Percentiles rank a stretch among this genome's conserved stretches.
Conservation (phyloP, 2,113 vertebrate genomes). For the Scopus umbretta region DNA sequence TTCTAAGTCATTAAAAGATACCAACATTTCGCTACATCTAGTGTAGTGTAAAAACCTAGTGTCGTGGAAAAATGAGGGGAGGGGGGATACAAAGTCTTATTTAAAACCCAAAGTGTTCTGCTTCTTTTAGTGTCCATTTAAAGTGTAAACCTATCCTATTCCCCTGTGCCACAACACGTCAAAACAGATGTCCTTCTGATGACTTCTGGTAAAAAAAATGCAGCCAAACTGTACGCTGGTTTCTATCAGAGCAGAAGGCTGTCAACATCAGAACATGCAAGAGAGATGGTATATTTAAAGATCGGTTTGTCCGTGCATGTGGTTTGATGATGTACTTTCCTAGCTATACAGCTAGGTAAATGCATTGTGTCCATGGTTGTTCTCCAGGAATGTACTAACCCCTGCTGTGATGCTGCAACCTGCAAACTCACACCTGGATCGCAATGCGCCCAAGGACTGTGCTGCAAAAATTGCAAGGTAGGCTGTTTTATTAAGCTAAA, state of each 20-base stretch:
- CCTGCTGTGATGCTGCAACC: constrained; percentile 82
- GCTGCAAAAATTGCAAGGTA: constrained; percentile 86
- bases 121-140: not conserved
- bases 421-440: constrained; percentile 81
- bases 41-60: too few species aligned
- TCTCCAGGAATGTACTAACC: constrained; percentile 76
- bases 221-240: not conserved
- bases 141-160: not conserved
- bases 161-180: not conserved
- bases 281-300: not conserved
- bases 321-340: not conserved
- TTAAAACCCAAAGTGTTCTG: not conserved
- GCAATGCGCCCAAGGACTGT: constrained; percentile 76
- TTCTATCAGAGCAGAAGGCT: not conserved
- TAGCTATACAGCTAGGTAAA: not conserved
- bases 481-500: not conserved
- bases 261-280: not conserved
- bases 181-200: not conserved
- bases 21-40: not conserved
- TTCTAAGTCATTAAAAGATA: not conserved
- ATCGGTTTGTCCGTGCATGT: rapidly evolving
- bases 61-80: not conserved
- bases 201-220: not conserved
- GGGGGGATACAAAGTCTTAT: not conserved
- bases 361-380: not conserved